Percentiles rank a stretch among this genome's conserved stretches.
These are phyloP conservation scores for Amphiduros pacificus DNA, from an alignment of 2,888 invertebrate species.

Conservation along the genomic window DNA sequence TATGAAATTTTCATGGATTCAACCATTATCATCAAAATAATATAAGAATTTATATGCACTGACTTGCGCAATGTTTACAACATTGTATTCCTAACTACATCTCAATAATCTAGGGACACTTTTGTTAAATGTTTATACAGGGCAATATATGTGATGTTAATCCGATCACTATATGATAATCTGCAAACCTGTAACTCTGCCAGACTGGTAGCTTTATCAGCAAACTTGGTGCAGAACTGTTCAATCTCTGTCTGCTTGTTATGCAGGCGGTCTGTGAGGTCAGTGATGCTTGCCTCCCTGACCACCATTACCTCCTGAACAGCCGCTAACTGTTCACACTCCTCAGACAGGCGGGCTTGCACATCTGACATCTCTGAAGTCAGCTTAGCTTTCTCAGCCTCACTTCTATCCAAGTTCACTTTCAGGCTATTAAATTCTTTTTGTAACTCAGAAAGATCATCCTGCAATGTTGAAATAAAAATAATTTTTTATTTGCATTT, in stretches of 20 bases:
- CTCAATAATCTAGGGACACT: too few relatives aligned
- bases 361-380: neutral
- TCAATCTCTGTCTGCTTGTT: conserved; percentile 17
- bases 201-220: conserved; percentile 11
- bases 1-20: too few relatives aligned
- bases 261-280: conserved; percentile 2
- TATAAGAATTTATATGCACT: too few relatives aligned
- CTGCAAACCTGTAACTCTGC: conserved; percentile 20
- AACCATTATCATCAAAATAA: too few relatives aligned
- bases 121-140: too few relatives aligned
- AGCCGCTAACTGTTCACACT: neutral
- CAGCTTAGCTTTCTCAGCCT: neutral
- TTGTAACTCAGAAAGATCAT: neutral
- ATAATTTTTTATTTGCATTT: conserved; percentile 3
- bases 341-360: neutral
- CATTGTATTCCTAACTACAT: too few relatives aligned
- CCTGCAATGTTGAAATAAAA: too few relatives aligned
- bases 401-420: neutral
- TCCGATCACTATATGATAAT: too few relatives aligned
- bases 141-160: too few relatives aligned
- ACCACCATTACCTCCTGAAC: neutral
- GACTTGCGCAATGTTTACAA: too few relatives aligned
- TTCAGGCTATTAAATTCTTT: neutral
- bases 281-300: neutral
- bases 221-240: conserved; percentile 18